Evolutionary conservation across 2,888 invertebrate species (phyloP), one percentile per base, ranked within the genome.

Genomic region (Asteroscopus sphinx): DNA sequence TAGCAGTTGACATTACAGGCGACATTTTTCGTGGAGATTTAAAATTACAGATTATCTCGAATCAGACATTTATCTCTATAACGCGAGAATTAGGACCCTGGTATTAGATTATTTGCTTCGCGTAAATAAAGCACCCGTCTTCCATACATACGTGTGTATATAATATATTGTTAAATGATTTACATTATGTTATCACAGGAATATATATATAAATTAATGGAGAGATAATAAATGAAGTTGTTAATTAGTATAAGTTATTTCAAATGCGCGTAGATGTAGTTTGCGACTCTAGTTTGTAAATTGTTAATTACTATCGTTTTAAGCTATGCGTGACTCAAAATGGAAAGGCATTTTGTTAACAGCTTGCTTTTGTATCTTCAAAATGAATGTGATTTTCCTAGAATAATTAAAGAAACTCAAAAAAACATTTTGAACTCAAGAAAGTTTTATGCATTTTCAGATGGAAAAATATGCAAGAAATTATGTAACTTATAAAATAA

Each of bases 211-310:
- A 54, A 21, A 58, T 12, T 30, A 12, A 63, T 36, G 49, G 45
- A 54, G 37, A 35, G 33, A 41, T 47, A 40, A 39, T 57, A 44
- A 49, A 53, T 59, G 56, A 45, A 40, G 21, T 71, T 71, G 75
- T 75, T 77, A 53, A 59, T 42, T 75, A 77, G 26, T 71, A 21
- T 68, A 65, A 70, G 52, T 40, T 73, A 61, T 47, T 53, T 60
- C 21, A 12, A 45, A 44, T 16, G 54, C 48, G 15, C 33, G 16
- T 72, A 71, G 25, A 0, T 46, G 26, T 63, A 68, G 52, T 25
- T 2, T 2, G 58, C 53, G 59, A 52, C 58, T 64, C 64, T 64
- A 42, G 73, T 60, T 58, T 13, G 6, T 13, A 40, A 37, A 17
- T 41, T 37, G 21, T 46, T 70, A 35, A 39, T 37, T 44, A 46